Base-by-base conservation (phyloP, 2,888 invertebrate species). In the Parascotia fuliginaria region DNA sequence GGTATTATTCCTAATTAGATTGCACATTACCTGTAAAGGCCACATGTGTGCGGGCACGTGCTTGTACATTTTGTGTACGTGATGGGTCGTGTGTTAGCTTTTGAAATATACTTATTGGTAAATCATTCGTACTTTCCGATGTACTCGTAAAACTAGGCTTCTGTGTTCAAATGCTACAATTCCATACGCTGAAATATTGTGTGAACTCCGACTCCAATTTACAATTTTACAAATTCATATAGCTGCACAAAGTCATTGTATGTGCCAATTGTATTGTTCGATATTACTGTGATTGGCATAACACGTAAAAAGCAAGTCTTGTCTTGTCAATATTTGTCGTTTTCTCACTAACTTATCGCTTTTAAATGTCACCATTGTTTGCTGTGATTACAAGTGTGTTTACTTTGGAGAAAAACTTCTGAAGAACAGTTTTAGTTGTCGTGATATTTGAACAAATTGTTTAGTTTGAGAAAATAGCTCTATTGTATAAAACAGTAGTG, bases 1-100 rank as follows among this genome's bases (percentile, higher is more conserved):
- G 55, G 46, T 46, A 60, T 65, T 65, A 65, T 59, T 48, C 34
- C 51, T 77, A 77, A 79, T 80, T 75, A 71, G 72, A 77, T 74
- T 72, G 57, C 58, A 58, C 55, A 57, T 60, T 56, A 58, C 55
- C 59, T 61, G 31, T 55, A 65, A 73, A 72, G 69, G 65, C 50
- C 68, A 52, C 46, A 66, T 54, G 57, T 60, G 60, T 60, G 63
- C 60, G 46, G 55, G 69, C 77, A 79, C 81, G 78, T 79, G 75
- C 63, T 45, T 49, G 47, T 57, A 57, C 63, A 59, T 48, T 60
- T 49, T 31, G 56, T 44, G 60, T 76, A 77, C 81, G 78, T 78
- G 81, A 79, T 60, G 53, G 70, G 61, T 67, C 63, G 57, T 51
- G 13, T 50, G 65, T 70, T 67, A n/a, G n/a, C 63, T 67, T 64